Evolutionary conservation across 1,140 invertebrate genomes (phyloP), one percentile per base, ranked within the genome.

Genomic region (Formica selysi): DNA sequence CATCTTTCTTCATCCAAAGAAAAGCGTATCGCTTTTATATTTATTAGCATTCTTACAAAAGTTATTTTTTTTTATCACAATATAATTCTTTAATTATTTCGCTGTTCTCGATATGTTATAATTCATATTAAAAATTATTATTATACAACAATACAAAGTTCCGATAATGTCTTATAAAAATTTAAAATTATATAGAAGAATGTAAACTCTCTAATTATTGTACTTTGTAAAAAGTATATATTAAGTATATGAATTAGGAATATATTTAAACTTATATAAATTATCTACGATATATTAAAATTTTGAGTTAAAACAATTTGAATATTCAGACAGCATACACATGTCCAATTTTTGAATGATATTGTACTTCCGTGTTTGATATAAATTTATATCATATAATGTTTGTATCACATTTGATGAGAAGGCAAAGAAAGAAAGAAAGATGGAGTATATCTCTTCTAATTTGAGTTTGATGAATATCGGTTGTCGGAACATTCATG

Each of bases 1-100:
- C 44, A 74, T 86, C 68, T 84, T 74, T 64, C 85, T 81, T 86
- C 41, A 64, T 67, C 36, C 48, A 44, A 62, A 51, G 44, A 48
- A 51, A 51, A 19, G 54, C 73, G 32, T 64, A 65, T 85, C 44
- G 32, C 38, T 61, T 13, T 61, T 44, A 61, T 71, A 62, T 38
- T 70, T 80, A 59, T 80, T 59, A 80, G 22, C 48, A 6, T 59
- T 80, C 44, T 70, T 70, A 13, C 36, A 2, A 80, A 26, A 70
- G 32, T 59, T 10, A 8, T n/a, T n/a, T 38, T 26, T 13, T 26
- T 2, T 83, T 74, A 74, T 83, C 19, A 7, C 5, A 16, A 13
- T 6, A 13, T 11, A 65, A 65, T 85, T 26, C 41, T 38, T 62
- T 29, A n/a, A 7, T 11, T 3, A 29, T 29, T 19, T 61, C 3